These are phyloP conservation scores for Lepus oiostolus DNA, from an alignment of 2,797 vertebrate species.

Conservation along the genomic window DNA sequence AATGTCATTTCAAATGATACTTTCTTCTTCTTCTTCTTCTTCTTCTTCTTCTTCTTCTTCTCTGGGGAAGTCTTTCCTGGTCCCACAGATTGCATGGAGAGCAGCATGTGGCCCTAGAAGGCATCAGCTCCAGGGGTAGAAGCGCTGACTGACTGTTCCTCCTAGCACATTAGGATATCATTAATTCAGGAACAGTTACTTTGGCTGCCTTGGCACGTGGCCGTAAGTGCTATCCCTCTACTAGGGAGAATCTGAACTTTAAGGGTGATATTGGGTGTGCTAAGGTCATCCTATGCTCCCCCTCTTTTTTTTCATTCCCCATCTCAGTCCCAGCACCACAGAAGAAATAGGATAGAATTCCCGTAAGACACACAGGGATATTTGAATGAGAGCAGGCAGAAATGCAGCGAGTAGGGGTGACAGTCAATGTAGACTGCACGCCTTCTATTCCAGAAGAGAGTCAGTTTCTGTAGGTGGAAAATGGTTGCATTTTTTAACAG, in stretches of 20 bases:
- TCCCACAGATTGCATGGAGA: background rate
- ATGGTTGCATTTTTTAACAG: background rate
- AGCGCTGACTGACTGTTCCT: background rate
- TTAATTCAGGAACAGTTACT: background rate
- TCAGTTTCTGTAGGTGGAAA: background rate
- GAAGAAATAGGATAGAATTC: background rate
- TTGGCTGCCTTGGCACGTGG: background rate
- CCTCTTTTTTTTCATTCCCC: background rate
- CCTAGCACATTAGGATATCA: background rate
- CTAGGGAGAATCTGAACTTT: background rate
- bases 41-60: background rate
- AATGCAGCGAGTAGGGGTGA: background rate
- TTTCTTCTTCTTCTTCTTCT: background rate
- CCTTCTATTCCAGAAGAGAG: background rate
- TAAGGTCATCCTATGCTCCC: background rate
- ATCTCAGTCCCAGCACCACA: background rate
- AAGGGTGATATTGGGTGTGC: background rate
- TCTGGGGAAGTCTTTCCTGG: background rate
- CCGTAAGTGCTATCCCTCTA: background rate
- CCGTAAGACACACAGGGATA: background rate
- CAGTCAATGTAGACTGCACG: background rate
- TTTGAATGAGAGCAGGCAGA: background rate
- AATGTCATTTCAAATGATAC: background rate
- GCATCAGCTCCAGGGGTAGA: too few relatives aligned
- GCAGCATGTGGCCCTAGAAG: background rate